phyloP scores from a whole-genome alignment of 2,888 invertebrate genomes.

The Conops quadrifasciatus region DNA sequence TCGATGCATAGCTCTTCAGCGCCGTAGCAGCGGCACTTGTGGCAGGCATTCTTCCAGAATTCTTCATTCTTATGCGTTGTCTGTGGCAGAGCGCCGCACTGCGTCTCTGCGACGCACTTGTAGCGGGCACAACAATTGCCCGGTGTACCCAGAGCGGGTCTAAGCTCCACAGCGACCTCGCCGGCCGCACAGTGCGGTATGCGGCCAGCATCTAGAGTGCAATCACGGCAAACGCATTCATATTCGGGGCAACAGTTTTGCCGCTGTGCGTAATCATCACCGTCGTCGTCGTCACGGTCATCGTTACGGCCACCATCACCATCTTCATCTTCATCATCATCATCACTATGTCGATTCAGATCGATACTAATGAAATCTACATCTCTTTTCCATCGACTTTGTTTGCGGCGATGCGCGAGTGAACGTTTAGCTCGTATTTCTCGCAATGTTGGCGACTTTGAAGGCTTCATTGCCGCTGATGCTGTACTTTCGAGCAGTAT shows the following conservation, averaged over 20 bases:
- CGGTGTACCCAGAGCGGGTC: slow-evolving; percentile 49
- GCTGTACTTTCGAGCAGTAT: no score
- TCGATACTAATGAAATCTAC: no score
- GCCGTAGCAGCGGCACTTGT: slow-evolving; percentile 52
- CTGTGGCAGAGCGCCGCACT: neutral
- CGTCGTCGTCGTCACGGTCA: neutral
- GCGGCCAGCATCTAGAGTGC: slow-evolving; percentile 35
- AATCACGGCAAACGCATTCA: slow-evolving; percentile 53
- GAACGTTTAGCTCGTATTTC: neutral
- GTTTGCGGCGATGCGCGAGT: neutral
- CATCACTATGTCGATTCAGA: no score
- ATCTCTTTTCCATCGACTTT: no score
- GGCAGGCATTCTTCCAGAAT: slow-evolving; percentile 49
- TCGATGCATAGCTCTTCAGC: slow-evolving; percentile 45
- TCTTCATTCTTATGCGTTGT: neutral
- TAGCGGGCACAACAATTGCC: slow-evolving; percentile 67
- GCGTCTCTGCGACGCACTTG: slow-evolving; percentile 57
- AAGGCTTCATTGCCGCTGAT: no score
- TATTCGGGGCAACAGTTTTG: slow-evolving; percentile 50
- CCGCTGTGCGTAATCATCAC: slow-evolving; percentile 23
- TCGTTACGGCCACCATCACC: neutral
- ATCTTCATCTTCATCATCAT: neutral
- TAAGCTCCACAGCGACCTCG: slow-evolving; percentile 49
- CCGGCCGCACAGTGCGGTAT: slow-evolving; percentile 44
- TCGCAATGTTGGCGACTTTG: neutral